These are phyloP conservation scores for Noctua janthina DNA, from an alignment of 2,888 invertebrate genomes.

Conservation along the genomic window DNA sequence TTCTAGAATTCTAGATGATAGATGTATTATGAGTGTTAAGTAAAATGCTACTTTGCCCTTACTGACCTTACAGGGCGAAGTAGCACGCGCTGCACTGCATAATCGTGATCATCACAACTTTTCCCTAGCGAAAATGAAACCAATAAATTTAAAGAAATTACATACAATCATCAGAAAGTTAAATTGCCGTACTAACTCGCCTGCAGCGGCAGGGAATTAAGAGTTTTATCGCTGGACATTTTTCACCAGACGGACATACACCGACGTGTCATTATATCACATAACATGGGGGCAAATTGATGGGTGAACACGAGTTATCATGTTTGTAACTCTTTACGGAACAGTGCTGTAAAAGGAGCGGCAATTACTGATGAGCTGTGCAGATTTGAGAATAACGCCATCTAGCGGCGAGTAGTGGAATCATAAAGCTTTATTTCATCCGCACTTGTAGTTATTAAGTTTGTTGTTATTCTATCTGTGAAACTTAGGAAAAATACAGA, in stretches of 20 bases:
- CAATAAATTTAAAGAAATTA: conserved; percentile 65
- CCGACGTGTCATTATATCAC: conserved; percentile 67
- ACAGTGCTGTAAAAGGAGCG: conserved; percentile 46
- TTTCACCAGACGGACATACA: conserved; percentile 68
- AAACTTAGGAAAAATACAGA: neutral
- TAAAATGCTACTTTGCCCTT: conserved; percentile 15
- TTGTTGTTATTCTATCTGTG: too few relatives aligned
- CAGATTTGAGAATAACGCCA: conserved; percentile 44
- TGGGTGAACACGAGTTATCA: conserved; percentile 62
- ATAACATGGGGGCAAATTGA: conserved; percentile 65
- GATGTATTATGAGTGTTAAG: neutral
- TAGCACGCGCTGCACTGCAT: neutral
- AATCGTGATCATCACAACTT: conserved; percentile 26
- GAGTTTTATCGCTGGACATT: conserved; percentile 72
- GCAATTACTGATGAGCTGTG: neutral
- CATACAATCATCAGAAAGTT: conserved; percentile 67
- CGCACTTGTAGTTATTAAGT: neutral
- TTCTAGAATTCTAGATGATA: neutral
- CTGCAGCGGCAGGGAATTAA: conserved; percentile 70
- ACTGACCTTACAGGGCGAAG: neutral
- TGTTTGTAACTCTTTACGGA: conserved; percentile 47
- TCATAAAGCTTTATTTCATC: neutral
- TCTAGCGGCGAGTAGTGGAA: conserved; percentile 54
- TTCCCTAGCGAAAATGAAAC: conserved; percentile 43
- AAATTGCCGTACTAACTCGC: conserved; percentile 70